Conservation (phyloP, 2,888 invertebrate species). For the Marasmarcha lunaedactyla region DNA sequence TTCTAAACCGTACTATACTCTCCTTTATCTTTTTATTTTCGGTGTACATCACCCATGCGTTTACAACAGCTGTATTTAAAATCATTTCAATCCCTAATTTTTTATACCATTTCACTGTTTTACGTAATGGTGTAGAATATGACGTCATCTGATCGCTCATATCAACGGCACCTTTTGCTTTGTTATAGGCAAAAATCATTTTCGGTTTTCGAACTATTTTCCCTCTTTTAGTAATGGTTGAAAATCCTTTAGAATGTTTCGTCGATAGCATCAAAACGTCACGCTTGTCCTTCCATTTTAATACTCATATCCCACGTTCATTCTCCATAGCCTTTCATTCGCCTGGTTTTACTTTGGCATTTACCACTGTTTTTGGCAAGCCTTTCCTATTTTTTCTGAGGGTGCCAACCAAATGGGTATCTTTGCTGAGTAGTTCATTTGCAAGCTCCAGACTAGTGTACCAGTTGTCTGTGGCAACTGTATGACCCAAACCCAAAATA, state of each 20-base stretch:
- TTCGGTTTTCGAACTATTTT: constrained; percentile 11
- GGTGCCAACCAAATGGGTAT: constrained; percentile 28
- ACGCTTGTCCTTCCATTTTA: constrained; percentile 23
- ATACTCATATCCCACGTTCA: constrained; percentile 20
- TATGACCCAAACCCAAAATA: constrained; percentile 15
- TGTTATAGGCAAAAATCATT: constrained; percentile 18
- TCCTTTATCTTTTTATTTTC: constrained; percentile 12
- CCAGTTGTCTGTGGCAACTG: constrained; percentile 21
- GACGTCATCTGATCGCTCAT: constrained; percentile 20
- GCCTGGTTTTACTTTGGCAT: constrained; percentile 23
- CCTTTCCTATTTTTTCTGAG: constrained; percentile 25
- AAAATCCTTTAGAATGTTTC: constrained; percentile 17
- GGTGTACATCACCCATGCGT: constrained; percentile 16
- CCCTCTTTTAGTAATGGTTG: constrained; percentile 12
- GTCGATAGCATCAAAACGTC: constrained; percentile 20
- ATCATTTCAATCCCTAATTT: constrained; percentile 21
- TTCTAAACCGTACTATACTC: constrained; percentile 9
- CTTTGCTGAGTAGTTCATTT: constrained; percentile 20
- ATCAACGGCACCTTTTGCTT: constrained; percentile 19
- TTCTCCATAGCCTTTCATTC: constrained; percentile 21
- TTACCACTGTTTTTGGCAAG: constrained; percentile 24
- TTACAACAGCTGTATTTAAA: constrained; percentile 20
- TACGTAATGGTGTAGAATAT: constrained; percentile 18
- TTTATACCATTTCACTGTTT: constrained; percentile 23
- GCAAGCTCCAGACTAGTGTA: constrained; percentile 27